Evolutionary conservation across 2,113 vertebrate genomes (phyloP), one percentile per base, ranked within the genome.

Genomic region (Raja brachyura): DNA sequence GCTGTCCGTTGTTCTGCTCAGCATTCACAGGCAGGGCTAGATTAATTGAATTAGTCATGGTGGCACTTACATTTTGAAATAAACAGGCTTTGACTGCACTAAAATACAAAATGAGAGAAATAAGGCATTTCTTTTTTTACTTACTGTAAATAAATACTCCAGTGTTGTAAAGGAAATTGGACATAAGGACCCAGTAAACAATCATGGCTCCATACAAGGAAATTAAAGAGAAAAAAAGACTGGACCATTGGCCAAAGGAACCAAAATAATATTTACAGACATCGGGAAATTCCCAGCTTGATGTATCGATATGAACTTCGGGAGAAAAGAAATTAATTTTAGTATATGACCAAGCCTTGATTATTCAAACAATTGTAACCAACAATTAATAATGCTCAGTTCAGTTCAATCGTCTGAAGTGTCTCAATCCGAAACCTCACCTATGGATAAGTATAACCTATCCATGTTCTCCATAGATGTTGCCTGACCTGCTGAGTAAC

Each of bases 171-270:
- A 99, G 96, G 94, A 99, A 99, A 95, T 99, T 99, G 93, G 98
- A 99, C 98, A 99, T 99, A 93, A 99, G 98, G 39, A 99, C 99
- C 99, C 99, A 99, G 94, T 99, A 99, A 94, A 99, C 97, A 94
- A 99, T 97, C 98, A 99, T 99, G 81, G 99, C 99, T 95, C 99
- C 99, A 93, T 98, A 94, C 54, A 99, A 97, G 0, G 99, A 99
- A 93, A 99, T 96, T 96, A 98, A 94, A 48, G 99, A 99, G 96
- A 99, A 99, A 5, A 99, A 39, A 66, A 99, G 96, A 94, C 98
- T 99, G 28, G 97, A 98, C 98, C 98, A 99, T 16, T 98, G 97
- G 78, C 99, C 99, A 94, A 97, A 97, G 54, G 97, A 96, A 63
- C 99, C 99, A 95, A 99, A 99, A 95, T 99, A 99, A 95, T 98